Percentiles rank a stretch among this genome's conserved stretches.
These are phyloP conservation scores for Opisthocomus hoazin DNA, from an alignment of 2,113 vertebrate species.

Conservation along the genomic window DNA sequence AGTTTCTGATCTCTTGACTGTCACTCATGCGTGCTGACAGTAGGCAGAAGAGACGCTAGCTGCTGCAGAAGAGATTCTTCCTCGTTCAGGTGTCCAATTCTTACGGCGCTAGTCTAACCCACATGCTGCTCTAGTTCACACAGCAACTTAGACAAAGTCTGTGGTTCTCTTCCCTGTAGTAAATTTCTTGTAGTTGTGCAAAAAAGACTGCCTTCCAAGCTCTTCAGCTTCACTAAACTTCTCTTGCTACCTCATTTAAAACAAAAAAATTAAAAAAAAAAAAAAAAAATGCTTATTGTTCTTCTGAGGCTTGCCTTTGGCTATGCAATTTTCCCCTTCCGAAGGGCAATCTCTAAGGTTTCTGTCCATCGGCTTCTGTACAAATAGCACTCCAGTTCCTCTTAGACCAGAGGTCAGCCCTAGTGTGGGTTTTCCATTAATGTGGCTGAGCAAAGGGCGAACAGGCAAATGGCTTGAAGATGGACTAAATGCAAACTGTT, in stretches of 20 bases:
- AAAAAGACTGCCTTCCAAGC: conserved; percentile 49
- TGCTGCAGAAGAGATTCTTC: conserved; percentile 77
- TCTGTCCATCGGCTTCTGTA: conserved; percentile 21
- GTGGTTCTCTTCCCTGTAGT: conserved; percentile 19
- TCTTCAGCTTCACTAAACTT: conserved; percentile 46
- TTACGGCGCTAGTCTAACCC: conserved; percentile 68
- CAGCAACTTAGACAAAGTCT: conserved; percentile 21
- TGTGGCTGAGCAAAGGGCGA: background rate
- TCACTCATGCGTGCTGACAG: conserved; percentile 75
- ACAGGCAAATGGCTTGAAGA: background rate
- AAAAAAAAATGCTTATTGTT: background rate
- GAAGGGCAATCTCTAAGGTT: background rate
- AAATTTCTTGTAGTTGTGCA: conserved; percentile 39
- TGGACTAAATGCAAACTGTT: background rate
- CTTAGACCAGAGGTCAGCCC: background rate
- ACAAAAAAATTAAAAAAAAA: background rate
- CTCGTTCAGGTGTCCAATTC: conserved; percentile 71
- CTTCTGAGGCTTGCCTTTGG: conserved; percentile 40
- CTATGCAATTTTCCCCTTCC: background rate
- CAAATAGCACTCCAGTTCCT: background rate
- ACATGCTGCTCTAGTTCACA: conserved; percentile 14
- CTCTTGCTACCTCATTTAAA: conserved; percentile 25
- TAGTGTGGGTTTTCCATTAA: background rate
- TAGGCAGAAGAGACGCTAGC: conserved; percentile 74
- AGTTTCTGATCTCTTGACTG: conserved; percentile 74